Conservation (phyloP, 2,113 vertebrate genomes). For the Stegostoma tigrinum region DNA sequence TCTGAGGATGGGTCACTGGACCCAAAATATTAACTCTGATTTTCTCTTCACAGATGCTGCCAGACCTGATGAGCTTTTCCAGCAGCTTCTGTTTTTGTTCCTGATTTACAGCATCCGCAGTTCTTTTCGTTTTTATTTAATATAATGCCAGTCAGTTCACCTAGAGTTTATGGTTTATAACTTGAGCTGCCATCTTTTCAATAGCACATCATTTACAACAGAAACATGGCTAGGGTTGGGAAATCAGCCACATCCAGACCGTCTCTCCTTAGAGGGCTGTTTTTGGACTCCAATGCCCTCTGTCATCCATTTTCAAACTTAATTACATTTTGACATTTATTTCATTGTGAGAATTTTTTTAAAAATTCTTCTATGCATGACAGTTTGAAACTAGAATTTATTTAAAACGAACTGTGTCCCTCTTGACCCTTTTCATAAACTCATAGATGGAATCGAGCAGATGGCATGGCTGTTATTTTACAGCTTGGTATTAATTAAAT, state of each 20-base stretch:
- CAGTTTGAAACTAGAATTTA: background rate
- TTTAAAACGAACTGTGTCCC: background rate
- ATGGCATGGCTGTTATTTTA: conserved; percentile 46
- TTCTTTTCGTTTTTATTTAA: no score
- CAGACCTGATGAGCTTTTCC: no score
- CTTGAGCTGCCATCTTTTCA: background rate
- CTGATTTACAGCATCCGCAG: no score
- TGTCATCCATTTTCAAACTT: background rate
- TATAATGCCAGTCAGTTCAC: background rate
- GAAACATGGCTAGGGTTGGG: background rate
- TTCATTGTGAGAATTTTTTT: background rate
- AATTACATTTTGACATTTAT: background rate
- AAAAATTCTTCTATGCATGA: background rate
- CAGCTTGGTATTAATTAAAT: conserved; percentile 49
- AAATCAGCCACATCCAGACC: background rate
- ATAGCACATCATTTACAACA: background rate
- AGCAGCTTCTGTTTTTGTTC: no score
- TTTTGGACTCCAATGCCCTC: background rate
- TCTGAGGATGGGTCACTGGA: no score
- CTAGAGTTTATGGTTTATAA: background rate
- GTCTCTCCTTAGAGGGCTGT: background rate
- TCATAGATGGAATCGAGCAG: conserved; percentile 40
- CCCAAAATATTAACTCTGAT: no score
- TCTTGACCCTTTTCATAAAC: background rate
- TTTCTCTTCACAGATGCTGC: no score